These are phyloP conservation scores for Orchesella cincta DNA, from an alignment of 1,140 invertebrate genomes.

Conservation along the genomic window DNA sequence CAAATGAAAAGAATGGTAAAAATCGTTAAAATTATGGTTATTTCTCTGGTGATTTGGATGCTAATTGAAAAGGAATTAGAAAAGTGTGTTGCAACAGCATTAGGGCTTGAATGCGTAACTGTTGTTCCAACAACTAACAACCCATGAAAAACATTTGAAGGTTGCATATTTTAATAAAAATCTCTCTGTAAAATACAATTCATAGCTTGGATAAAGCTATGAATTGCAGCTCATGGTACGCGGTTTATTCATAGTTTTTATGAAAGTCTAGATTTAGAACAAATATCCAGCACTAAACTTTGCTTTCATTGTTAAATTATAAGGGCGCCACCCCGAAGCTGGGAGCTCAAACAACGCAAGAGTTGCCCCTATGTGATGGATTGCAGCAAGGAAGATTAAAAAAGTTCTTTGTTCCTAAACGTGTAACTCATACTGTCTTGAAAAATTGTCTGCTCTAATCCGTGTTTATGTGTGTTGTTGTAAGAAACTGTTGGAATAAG, in stretches of 20 bases:
- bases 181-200: too few relatives aligned
- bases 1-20: too few relatives aligned
- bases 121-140: too few relatives aligned
- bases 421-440: conserved; percentile 17
- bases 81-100: too few relatives aligned
- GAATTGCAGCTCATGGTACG: not conserved
- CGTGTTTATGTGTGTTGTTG: not conserved
- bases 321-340: conserved; percentile 37
- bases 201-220: not conserved
- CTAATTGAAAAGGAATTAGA: too few relatives aligned
- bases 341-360: not conserved
- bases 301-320: not conserved
- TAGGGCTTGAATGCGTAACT: too few relatives aligned
- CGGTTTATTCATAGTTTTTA: not conserved
- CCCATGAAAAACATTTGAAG: too few relatives aligned
- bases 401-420: conserved; percentile 11
- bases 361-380: conserved; percentile 19
- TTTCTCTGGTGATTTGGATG: too few relatives aligned
- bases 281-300: not conserved
- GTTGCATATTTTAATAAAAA: too few relatives aligned
- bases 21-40: too few relatives aligned
- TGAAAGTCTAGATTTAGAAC: too few relatives aligned
- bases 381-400: not conserved
- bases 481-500: not conserved
- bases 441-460: conserved; percentile 27